phyloP scores from a whole-genome alignment of 2,113 vertebrate genomes.

The Chunga burmeisteri region DNA sequence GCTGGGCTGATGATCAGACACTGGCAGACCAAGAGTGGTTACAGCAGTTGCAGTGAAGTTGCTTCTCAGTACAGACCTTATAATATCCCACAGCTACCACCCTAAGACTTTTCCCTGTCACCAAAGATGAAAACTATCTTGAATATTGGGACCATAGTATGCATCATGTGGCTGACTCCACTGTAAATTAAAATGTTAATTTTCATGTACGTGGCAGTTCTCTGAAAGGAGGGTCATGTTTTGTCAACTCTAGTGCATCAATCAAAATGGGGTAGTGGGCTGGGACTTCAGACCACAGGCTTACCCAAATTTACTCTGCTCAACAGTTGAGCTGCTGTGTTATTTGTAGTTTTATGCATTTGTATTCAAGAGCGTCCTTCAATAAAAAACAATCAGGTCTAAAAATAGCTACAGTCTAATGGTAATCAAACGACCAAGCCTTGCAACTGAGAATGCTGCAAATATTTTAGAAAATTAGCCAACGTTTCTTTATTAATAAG shows the following conservation, averaged over 20 bases:
- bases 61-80: background rate
- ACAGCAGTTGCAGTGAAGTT: background rate
- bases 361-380: background rate
- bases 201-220: background rate
- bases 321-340: background rate
- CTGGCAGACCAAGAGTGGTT: background rate
- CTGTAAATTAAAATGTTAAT: conserved; percentile 18
- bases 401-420: background rate
- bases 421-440: background rate
- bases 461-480: conserved; percentile 40
- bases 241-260: background rate
- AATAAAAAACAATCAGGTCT: background rate
- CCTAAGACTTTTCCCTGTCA: background rate
- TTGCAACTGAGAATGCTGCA: background rate
- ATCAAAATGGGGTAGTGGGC: background rate
- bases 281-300: background rate
- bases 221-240: background rate
- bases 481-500: conserved; percentile 53
- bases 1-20: background rate
- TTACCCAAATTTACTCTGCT: background rate
- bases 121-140: background rate
- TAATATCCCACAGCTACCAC: background rate
- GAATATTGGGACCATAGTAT: background rate
- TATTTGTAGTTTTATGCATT: background rate
- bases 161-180: background rate